A percentile compares a stretch with the other conserved stretches of the same genome.
Conservation (phyloP, 2,113 vertebrate species). For the Sapayoa aenigma region DNA sequence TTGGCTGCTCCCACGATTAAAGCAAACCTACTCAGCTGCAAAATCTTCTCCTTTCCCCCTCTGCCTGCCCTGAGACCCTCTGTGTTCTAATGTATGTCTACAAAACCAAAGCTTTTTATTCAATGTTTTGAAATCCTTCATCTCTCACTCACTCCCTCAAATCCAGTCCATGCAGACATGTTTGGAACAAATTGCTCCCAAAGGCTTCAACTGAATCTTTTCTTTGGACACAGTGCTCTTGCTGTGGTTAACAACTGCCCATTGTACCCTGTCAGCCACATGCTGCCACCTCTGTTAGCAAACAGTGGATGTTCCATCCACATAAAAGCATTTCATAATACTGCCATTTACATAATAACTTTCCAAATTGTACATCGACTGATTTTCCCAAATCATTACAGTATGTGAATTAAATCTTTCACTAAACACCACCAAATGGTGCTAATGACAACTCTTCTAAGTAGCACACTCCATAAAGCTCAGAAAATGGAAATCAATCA, state of each 20-base stretch:
- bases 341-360: conserved; percentile 41
- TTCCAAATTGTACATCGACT: conserved; percentile 23
- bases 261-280: background rate
- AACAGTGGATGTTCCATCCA: background rate
- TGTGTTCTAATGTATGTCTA: background rate
- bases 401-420: conserved; percentile 52
- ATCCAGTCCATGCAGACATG: background rate
- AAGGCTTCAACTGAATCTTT: background rate
- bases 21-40: background rate
- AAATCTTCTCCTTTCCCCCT: background rate
- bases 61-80: background rate
- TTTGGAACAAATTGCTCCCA: background rate
- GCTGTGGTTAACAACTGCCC: background rate
- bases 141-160: background rate
- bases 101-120: background rate
- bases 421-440: conserved; percentile 29
- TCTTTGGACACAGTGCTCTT: background rate
- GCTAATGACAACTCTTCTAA: conserved; percentile 32
- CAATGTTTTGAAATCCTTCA: background rate
- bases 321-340: conserved; percentile 23
- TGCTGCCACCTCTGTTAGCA: background rate
- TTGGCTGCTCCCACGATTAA: background rate
- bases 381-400: conserved; percentile 28
- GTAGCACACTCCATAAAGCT: conserved; percentile 32
- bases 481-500: conserved; percentile 58